phyloP scores from a whole-genome alignment of 2,113 vertebrate genomes.

The Notothenia coriiceps region DNA sequence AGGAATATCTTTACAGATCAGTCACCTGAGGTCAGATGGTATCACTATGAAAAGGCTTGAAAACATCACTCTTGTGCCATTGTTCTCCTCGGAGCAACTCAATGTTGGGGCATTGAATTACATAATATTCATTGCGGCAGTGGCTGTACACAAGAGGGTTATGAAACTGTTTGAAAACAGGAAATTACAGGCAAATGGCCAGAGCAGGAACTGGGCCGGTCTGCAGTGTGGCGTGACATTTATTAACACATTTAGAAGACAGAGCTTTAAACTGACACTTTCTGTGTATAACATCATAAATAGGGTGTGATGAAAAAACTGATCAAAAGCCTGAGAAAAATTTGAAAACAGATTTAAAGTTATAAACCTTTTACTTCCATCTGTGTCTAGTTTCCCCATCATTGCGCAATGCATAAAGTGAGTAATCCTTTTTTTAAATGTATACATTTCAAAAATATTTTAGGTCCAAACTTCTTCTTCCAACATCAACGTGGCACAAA shows the following conservation, averaged over 20 bases:
- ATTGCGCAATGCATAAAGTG: neutral
- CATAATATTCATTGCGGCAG: conserved; percentile 44
- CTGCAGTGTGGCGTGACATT: neutral
- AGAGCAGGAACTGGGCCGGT: conserved; percentile 27
- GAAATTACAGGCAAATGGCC: conserved; percentile 70
- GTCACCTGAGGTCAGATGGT: conserved; percentile 9
- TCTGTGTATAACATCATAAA: neutral
- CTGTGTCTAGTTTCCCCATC: neutral
- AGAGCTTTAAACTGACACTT: neutral
- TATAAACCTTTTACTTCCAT: neutral
- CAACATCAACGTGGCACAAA: neutral
- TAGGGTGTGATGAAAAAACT: too few species aligned
- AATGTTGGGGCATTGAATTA: conserved; percentile 12
- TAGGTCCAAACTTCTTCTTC: neutral
- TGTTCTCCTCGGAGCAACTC: conserved; percentile 25
- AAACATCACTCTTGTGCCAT: conserved; percentile 22
- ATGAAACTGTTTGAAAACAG: conserved; percentile 73
- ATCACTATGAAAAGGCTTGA: neutral
- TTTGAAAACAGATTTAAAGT: neutral
- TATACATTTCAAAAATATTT: neutral
- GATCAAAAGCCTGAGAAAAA: neutral
- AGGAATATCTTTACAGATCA: neutral
- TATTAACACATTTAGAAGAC: neutral
- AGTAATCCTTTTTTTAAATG: neutral
- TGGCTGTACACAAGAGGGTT: conserved; percentile 24